Evolutionary conservation across 2,797 vertebrate genomes (phyloP).

Genomic region (Rhinichthys osculus): DNA sequence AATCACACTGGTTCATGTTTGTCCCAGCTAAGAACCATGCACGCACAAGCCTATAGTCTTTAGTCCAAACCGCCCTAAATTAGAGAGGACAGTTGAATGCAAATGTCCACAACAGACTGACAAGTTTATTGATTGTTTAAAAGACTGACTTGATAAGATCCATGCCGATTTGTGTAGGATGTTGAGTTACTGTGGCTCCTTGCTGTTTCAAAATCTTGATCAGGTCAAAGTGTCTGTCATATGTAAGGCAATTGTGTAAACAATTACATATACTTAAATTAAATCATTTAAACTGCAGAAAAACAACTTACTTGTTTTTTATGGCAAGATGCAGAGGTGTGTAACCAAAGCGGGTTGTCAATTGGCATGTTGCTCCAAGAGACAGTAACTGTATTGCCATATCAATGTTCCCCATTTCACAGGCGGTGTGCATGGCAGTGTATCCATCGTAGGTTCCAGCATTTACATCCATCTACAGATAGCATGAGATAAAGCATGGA

Average conservation of each 20-base stretch:
- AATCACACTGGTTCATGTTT: constrained; percentile 50
- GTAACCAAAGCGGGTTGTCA: constrained; percentile 24
- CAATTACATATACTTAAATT: not conserved
- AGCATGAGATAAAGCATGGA: not conserved
- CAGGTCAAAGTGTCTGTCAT: constrained; percentile 21
- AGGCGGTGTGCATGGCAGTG: constrained; percentile 48
- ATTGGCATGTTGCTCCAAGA: constrained; percentile 25
- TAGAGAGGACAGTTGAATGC: not conserved
- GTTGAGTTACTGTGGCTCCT: constrained; percentile 18
- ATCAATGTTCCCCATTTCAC: constrained; percentile 36
- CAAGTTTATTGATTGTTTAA: not conserved
- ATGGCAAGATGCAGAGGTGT: constrained; percentile 49
- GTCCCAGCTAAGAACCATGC: constrained; percentile 44
- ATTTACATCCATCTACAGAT: constrained; percentile 47
- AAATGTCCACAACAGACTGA: not conserved
- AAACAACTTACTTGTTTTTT: constrained; percentile 41
- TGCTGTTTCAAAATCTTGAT: constrained; percentile 23
- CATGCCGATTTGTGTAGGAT: constrained; percentile 19
- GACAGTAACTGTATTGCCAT: constrained; percentile 45
- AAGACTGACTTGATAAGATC: constrained; percentile 48
- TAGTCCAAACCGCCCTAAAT: constrained; percentile 20
- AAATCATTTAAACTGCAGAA: not conserved
- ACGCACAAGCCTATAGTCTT: constrained; percentile 31
- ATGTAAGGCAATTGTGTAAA: not conserved
- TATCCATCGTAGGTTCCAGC: constrained; percentile 35